These are phyloP conservation scores for Enteromius thamalakanensis DNA, from an alignment of 2,797 vertebrate genomes.

Conservation along the genomic window DNA sequence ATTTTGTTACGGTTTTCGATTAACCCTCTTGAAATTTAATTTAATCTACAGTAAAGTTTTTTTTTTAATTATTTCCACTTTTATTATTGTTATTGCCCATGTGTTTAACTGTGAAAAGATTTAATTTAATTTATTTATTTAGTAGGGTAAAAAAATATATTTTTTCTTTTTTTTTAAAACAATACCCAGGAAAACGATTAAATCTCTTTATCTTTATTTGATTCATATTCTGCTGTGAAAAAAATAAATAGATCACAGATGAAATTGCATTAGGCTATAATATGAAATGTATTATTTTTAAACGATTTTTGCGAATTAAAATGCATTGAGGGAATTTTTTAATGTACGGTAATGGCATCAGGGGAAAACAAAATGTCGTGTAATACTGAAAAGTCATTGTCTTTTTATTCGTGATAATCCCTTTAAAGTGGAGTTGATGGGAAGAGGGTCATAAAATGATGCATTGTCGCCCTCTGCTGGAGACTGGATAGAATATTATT, in stretches of 20 bases:
- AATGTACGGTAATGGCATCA: not conserved
- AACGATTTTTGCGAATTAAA: no score
- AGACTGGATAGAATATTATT: not conserved
- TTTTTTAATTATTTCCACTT: not conserved
- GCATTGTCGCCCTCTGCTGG: constrained; percentile 3
- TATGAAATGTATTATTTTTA: no score
- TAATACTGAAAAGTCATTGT: not conserved
- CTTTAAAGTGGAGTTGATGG: not conserved
- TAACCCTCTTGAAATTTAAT: not conserved
- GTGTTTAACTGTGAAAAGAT: not conserved
- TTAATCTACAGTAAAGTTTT: not conserved
- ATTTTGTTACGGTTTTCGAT: not conserved
- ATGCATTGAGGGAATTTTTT: not conserved
- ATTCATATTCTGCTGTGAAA: not conserved
- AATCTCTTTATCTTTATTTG: not conserved
- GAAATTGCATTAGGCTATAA: not conserved
- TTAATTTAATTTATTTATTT: no score
- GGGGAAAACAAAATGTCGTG: not conserved
- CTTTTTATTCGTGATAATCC: not conserved
- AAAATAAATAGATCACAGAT: not conserved
- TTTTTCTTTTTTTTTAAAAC: not conserved
- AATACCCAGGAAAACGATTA: not conserved
- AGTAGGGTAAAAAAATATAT: no score
- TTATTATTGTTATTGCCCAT: not conserved
- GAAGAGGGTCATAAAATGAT: not conserved